phyloP scores from a whole-genome alignment of 2,797 vertebrate species.

The Morus bassanus region DNA sequence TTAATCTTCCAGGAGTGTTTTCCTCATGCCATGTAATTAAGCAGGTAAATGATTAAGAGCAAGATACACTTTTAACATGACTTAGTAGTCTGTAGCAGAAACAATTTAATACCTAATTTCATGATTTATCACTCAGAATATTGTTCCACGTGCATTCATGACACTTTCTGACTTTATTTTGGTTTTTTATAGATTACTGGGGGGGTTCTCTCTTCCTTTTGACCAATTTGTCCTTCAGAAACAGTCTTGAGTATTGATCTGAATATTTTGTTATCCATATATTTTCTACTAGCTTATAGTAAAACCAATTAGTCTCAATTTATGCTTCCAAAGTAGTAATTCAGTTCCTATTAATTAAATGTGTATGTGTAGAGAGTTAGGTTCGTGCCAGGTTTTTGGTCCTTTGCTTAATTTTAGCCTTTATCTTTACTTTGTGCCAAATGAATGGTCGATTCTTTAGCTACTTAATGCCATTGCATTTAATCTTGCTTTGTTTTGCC shows the following conservation, averaged over 20 bases:
- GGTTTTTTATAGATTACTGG: background rate
- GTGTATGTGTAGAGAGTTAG: background rate
- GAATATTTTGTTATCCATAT: background rate
- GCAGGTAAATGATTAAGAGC: background rate
- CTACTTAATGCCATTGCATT: background rate
- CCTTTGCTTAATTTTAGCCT: background rate
- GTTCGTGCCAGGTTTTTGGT: background rate
- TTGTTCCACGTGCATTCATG: background rate
- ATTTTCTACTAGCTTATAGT: background rate
- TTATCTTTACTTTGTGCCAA: background rate
- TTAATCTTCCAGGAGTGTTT: background rate
- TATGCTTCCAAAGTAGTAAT: background rate
- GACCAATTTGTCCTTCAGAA: background rate
- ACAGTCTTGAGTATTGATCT: background rate
- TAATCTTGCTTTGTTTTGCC: background rate
- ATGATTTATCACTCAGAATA: background rate
- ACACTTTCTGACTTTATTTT: background rate
- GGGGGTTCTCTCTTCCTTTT: background rate
- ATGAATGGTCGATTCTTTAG: background rate
- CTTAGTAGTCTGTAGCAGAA: background rate
- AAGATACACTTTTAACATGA: background rate
- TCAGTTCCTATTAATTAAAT: background rate
- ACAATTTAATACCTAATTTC: background rate
- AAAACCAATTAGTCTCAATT: background rate
- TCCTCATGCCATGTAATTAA: background rate